phyloP scores from a whole-genome alignment of 2,888 invertebrate genomes.

The Microctonus aethiopoides region DNA sequence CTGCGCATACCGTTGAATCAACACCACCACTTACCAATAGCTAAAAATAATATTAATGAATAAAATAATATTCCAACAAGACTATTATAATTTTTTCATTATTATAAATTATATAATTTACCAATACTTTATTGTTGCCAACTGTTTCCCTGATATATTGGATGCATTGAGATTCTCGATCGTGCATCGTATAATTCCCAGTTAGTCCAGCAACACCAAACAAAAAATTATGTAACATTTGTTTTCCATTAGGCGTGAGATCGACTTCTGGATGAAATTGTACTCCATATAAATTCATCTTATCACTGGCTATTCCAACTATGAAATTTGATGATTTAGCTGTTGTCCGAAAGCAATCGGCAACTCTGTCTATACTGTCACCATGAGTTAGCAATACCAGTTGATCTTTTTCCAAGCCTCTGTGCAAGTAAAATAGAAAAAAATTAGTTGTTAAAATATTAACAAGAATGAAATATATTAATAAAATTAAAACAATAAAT shows the following conservation, averaged over 20 bases:
- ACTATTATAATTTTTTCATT: background rate
- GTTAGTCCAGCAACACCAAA: constrained; percentile 90
- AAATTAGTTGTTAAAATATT: background rate
- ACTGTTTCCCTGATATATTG: constrained; percentile 91
- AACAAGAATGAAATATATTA: background rate
- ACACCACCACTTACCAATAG: constrained; percentile 97
- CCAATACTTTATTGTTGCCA: constrained; percentile 92
- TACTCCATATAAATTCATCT: constrained; percentile 90
- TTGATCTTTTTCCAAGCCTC: constrained; percentile 88
- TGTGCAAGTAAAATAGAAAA: constrained; percentile 61
- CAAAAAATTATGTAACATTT: constrained; percentile 94
- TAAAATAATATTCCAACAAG: background rate
- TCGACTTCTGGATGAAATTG: constrained; percentile 99
- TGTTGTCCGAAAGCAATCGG: constrained; percentile 87
- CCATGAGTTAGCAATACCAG: constrained; percentile 96
- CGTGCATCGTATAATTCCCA: constrained; percentile 88
- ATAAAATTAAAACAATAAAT: constrained; percentile 53
- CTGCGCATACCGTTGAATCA: constrained; percentile 99
- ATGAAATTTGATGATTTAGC: constrained; percentile 87
- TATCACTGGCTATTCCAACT: constrained; percentile 92
- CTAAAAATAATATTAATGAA: constrained; percentile 68
- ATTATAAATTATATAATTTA: constrained; percentile 73
- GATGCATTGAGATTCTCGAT: constrained; percentile 89
- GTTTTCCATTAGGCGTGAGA: constrained; percentile 88
- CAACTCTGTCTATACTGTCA: constrained; percentile 93